These are phyloP conservation scores for Brachyhypopomus gauderio DNA, from an alignment of 2,113 vertebrate species.

Conservation along the genomic window DNA sequence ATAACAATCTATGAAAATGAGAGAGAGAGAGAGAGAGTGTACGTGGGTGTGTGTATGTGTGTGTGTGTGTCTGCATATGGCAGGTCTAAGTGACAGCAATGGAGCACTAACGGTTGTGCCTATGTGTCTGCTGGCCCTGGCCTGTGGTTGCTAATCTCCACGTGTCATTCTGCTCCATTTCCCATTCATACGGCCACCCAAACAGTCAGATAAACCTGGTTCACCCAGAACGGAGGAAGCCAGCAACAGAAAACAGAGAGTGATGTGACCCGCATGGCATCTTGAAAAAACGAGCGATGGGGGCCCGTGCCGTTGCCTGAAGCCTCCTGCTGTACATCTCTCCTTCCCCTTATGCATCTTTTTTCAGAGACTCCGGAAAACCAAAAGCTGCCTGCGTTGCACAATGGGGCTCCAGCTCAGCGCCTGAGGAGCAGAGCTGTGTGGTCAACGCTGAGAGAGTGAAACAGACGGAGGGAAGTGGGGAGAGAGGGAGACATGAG, in stretches of 20 bases:
- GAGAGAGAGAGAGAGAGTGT: too few relatives aligned
- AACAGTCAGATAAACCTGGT: constrained; percentile 49
- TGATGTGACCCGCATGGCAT: constrained; percentile 48
- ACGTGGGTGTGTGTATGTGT: constrained; percentile 8
- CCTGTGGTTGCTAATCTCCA: constrained; percentile 71
- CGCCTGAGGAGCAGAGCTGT: constrained; percentile 54
- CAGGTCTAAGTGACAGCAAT: constrained; percentile 26
- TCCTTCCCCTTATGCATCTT: constrained; percentile 67
- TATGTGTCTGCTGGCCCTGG: constrained; percentile 53
- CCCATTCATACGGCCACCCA: constrained; percentile 55
- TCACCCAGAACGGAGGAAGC: constrained; percentile 56
- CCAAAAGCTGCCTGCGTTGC: constrained; percentile 75
- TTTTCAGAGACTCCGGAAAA: constrained; percentile 73
- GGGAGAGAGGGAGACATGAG: constrained; percentile 37
- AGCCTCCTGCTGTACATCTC: constrained; percentile 63
- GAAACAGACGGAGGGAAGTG: constrained; percentile 56
- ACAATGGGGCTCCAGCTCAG: constrained; percentile 66
- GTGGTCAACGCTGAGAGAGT: constrained; percentile 61
- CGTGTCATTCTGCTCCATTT: constrained; percentile 61
- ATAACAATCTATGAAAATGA: neutral
- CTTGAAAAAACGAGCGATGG: constrained; percentile 49
- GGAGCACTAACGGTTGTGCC: constrained; percentile 57
- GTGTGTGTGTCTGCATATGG: constrained; percentile 15
- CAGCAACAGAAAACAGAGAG: constrained; percentile 52
- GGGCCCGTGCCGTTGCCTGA: constrained; percentile 58